Percentiles rank a stretch among this genome's conserved stretches.
Evolutionary conservation across 2,888 invertebrate species (phyloP).

Genomic region (Parnassius orleans): DNA sequence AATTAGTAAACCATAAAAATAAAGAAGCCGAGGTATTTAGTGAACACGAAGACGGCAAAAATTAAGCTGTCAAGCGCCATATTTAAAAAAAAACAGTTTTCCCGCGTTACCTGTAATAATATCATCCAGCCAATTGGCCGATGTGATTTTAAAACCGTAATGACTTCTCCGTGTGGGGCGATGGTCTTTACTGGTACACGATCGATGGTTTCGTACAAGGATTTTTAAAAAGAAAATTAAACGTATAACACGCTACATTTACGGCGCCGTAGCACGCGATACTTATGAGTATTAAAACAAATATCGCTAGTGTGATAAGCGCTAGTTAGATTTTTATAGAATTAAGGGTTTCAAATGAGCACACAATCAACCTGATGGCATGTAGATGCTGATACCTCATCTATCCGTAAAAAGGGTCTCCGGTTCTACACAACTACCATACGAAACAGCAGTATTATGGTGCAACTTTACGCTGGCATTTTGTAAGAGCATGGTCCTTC

Average conservation of each 20-base stretch:
- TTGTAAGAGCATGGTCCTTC: too few species aligned
- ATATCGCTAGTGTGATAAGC: conserved; percentile 21
- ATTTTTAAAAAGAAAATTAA: conserved; percentile 39
- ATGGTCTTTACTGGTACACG: conserved; percentile 31
- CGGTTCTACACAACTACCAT: too few species aligned
- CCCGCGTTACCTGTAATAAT: conserved; percentile 53
- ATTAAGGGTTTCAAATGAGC: too few species aligned
- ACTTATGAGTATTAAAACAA: conserved; percentile 37
- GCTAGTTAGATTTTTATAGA: too few species aligned
- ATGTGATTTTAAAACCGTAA: conserved; percentile 37
- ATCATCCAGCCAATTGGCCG: conserved; percentile 52
- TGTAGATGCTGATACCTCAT: too few species aligned
- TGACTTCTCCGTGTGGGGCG: conserved; percentile 42
- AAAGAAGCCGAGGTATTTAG: conserved; percentile 24
- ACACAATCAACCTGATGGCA: too few species aligned
- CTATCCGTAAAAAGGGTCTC: too few species aligned
- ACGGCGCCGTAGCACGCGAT: conserved; percentile 40
- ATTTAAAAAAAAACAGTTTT: conserved; percentile 39
- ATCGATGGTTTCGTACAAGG: conserved; percentile 41
- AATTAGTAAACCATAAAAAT: not conserved
- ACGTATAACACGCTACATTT: conserved; percentile 36
- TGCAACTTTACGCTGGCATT: too few species aligned
- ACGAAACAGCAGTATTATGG: too few species aligned
- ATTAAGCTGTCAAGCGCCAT: conserved; percentile 47
- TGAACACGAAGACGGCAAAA: conserved; percentile 33